Evolutionary conservation across 2,797 vertebrate genomes (phyloP), one percentile per base, ranked within the genome.

Genomic region (Pangasius krempfi): DNA sequence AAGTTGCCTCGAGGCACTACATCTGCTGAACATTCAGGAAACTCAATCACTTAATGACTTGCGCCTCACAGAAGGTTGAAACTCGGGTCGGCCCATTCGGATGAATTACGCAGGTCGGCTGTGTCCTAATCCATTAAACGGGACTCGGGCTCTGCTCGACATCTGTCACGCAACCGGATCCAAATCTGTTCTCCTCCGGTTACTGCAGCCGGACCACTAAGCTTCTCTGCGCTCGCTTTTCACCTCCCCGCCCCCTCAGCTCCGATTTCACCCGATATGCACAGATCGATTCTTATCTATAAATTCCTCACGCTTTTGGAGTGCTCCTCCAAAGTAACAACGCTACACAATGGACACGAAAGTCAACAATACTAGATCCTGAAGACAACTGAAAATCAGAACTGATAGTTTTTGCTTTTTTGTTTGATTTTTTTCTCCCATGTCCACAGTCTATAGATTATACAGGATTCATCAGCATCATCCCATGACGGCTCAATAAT

Each of bases 11-110:
- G 1, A 94, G 91, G 89, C 75, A 9, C 93, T 2, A 94, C 92
- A 95, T 96, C 96, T 94, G 94, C 94, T 95, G 94, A 94, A 95
- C 94, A 95, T 95, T 97, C 94, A 94, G 94, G 95, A 96, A 97
- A 97, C 91, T 91, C 95, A 96, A 96, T 97, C 95, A 96, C 93
- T 95, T 97, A 96, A 96, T 95, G 94, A 94, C 92, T 92, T 50
- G 86, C 90, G 93, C 94, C 95, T 94, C 93, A 2, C 30, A 94
- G 90, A 90, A 94, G 92, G 85, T 85, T 84, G 92, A 92, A 94
- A 92, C 89, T 92, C 25, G 30, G 75, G 89, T 88, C 90, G 76
- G 70, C 82, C 88, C 47, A 0, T 84, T 83, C 64, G 89, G 76
- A 91, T 91, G 76, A 78, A 90, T 91, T 86, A 83, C 86, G 62